Percentiles rank a stretch among this genome's conserved stretches.
These are phyloP conservation scores for Tetramorium alpestre DNA, from an alignment of 1,140 invertebrate genomes.

Conservation along the genomic window DNA sequence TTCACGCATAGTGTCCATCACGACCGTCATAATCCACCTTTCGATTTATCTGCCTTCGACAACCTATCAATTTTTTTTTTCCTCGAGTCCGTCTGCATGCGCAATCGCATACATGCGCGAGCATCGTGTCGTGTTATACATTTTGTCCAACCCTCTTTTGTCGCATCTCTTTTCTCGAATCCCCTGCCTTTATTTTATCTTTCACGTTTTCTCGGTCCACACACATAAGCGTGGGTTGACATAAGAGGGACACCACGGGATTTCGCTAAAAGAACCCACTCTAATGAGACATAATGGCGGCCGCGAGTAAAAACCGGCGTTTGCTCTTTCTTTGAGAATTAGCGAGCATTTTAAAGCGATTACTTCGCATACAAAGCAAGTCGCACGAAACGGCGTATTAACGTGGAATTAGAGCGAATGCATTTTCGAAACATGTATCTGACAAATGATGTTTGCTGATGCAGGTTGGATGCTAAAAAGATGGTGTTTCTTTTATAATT, in stretches of 20 bases:
- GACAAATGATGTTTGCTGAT: not conserved
- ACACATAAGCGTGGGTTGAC: constrained; percentile 32
- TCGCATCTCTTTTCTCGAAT: constrained; percentile 25
- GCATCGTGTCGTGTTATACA: constrained; percentile 2
- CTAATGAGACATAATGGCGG: constrained; percentile 58
- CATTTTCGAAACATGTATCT: constrained; percentile 3
- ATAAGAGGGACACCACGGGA: constrained; percentile 34
- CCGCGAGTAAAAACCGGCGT: constrained; percentile 53
- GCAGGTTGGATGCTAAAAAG: not conserved
- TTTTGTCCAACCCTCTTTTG: constrained; percentile 24
- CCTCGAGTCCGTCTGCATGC: not conserved
- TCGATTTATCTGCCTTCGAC: constrained; percentile 23
- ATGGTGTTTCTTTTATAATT: not conserved
- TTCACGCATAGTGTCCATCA: constrained; percentile 38
- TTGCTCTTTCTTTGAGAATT: constrained; percentile 62
- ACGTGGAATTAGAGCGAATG: constrained; percentile 37
- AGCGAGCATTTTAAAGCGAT: constrained; percentile 50
- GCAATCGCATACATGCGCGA: constrained; percentile 32
- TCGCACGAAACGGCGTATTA: constrained; percentile 18
- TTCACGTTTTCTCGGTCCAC: constrained; percentile 12
- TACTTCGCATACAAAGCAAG: constrained; percentile 56
- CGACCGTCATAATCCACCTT: constrained; percentile 26
- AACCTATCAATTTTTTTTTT: constrained; percentile 24
- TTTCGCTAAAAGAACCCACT: constrained; percentile 42
- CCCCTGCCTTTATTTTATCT: constrained; percentile 45